Conservation (phyloP, 2,888 invertebrate genomes). For the Arctia plantaginis region DNA sequence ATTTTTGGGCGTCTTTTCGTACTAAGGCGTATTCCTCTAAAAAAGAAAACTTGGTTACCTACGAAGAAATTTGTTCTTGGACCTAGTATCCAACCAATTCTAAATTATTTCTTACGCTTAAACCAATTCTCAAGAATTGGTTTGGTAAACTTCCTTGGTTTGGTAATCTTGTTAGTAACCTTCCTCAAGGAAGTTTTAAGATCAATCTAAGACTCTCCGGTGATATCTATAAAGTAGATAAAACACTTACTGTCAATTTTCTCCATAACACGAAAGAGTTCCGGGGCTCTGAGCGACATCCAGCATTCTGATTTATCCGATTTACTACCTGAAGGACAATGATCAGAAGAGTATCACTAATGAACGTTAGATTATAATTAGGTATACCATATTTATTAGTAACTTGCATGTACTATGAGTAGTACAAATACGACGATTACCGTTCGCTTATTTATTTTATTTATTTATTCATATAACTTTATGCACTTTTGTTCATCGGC, state of each 20-base stretch:
- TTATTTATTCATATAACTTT: too few species aligned
- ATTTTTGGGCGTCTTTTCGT: not conserved
- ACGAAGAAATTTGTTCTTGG: not conserved
- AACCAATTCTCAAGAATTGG: not conserved
- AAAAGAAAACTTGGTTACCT: not conserved
- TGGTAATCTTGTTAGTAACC: too few species aligned
- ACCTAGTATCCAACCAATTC: not conserved
- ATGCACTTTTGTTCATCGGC: too few species aligned
- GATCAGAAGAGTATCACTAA: not conserved
- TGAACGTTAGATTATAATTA: not conserved
- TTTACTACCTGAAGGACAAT: not conserved
- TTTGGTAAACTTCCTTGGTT: too few species aligned
- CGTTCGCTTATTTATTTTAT: too few species aligned
- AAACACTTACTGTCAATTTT: constrained; percentile 8
- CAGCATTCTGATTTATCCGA: not conserved
- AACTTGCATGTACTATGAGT: too few species aligned
- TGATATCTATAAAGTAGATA: not conserved
- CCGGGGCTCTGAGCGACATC: constrained; percentile 7
- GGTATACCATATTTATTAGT: not conserved
- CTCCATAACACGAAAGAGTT: constrained; percentile 8
- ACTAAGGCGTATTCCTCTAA: constrained; percentile 8
- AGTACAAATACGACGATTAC: too few species aligned
- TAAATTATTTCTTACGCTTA: not conserved
- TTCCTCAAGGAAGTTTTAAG: too few species aligned
- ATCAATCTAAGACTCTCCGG: not conserved